Conservation (phyloP, 2,113 vertebrate species). For the Anolis sagrei region DNA sequence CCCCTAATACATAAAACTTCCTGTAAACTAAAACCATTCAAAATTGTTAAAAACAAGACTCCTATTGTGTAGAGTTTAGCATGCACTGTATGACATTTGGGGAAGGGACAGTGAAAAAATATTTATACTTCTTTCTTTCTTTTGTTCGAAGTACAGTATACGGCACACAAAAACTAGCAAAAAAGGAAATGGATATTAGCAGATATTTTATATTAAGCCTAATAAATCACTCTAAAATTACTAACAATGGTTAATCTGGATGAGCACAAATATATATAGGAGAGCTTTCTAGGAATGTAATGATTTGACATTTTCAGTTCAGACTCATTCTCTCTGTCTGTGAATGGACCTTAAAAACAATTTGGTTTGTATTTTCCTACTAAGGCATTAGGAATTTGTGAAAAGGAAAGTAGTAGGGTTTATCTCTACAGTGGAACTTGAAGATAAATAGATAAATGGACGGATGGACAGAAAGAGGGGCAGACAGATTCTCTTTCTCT, state of each 20-base stretch:
- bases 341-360: background rate
- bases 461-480: too few species aligned
- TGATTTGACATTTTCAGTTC: background rate
- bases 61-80: background rate
- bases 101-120: background rate
- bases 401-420: background rate
- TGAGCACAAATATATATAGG: conserved; percentile 20
- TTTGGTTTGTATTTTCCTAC: conserved; percentile 31
- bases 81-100: background rate
- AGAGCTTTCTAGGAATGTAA: background rate
- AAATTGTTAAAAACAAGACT: background rate
- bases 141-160: conserved; percentile 45
- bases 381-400: background rate
- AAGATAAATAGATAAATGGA: too few species aligned
- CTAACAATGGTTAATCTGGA: conserved; percentile 25
- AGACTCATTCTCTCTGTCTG: conserved; percentile 4
- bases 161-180: background rate
- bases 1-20: background rate
- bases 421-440: background rate
- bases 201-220: conserved; percentile 48
- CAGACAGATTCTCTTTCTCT: too few species aligned
- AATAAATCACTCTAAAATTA: conserved; percentile 31
- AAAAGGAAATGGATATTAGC: background rate
- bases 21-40: background rate
- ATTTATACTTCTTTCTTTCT: conserved; percentile 22